Base-by-base conservation (phyloP, 2,888 invertebrate species). In the Agelastica alni region DNA sequence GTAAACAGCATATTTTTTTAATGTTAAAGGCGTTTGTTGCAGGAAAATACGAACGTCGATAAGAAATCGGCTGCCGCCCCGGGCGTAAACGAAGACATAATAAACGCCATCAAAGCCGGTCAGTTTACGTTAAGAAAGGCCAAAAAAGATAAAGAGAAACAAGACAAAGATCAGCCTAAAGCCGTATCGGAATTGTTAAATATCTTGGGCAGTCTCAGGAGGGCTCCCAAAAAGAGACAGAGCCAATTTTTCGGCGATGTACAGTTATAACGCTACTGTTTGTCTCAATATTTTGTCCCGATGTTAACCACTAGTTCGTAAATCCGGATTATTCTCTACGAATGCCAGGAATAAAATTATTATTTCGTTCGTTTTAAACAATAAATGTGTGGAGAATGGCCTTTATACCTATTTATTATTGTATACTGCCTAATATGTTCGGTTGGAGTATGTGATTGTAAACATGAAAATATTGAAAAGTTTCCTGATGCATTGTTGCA, bases 21-120 rank as follows among this genome's bases (percentile, higher is more conserved):
- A n/a, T n/a, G n/a, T n/a, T n/a, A n/a, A n/a, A n/a, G n/a, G n/a
- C n/a, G 22, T 46, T 53, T 30, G 18, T 32, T 39, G 9, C 36
- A 53, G 20, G 62, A 63, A 34, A 52, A 46, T 20, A 13, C 51
- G 3, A 31, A 51, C 2, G 58, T 60, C 1, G 57, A 60, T 39
- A 66, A 66, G 41, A 64, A 64, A 39, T 48, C 52, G 28, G 49
- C 51, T 13, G 42, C 61, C 7, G 78, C 80, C 5, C 80, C 80
- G n/a, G 87, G 85, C 1, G 88, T 88, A 62, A 75, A 74, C 49
- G 87, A 88, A 69, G 87, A 88, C 12, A 86, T 89, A 61, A 88
- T 89, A 9, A 88, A 87, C 71, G 87, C 88, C 70, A 88, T 89
- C 43, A 89, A 88, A 73, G 86, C 87, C 12, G 88, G 88, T 26